phyloP scores from a whole-genome alignment of 2,113 vertebrate genomes.

The Forbesichthys papilliferus region DNA sequence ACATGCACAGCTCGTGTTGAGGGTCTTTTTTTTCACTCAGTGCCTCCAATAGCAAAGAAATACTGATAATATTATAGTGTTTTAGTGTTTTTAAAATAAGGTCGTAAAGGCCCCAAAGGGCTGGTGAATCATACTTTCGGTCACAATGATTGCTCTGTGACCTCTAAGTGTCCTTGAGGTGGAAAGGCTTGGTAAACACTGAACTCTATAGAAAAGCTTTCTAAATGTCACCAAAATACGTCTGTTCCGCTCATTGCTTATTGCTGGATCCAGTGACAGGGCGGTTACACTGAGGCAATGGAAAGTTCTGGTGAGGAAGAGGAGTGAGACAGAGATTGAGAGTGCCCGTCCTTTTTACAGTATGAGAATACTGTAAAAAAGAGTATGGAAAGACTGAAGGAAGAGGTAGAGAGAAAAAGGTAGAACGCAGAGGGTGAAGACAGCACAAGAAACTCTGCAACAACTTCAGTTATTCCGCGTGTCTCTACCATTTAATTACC shows the following conservation, averaged over 20 bases:
- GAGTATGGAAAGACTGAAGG: constrained; percentile 1
- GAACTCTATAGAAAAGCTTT: constrained; percentile 46
- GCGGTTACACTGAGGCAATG: constrained; percentile 61
- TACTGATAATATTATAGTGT: too few species aligned
- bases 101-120: not conserved
- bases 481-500: constrained; percentile 35
- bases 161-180: constrained; percentile 23
- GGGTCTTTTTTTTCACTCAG: too few species aligned
- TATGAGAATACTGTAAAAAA: too few species aligned
- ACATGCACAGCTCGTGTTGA: too few species aligned
- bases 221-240: constrained; percentile 64
- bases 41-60: too few species aligned
- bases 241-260: constrained; percentile 31
- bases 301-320: constrained; percentile 50
- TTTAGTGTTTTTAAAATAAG: too few species aligned
- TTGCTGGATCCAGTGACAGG: constrained; percentile 46
- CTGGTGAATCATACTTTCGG: constrained; percentile 12
- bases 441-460: constrained; percentile 8
- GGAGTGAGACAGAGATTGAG: constrained; percentile 30
- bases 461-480: constrained; percentile 2
- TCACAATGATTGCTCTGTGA: constrained; percentile 31
- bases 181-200: constrained; percentile 49
- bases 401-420: constrained; percentile 20
- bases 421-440: not conserved
- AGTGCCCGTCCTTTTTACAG: not conserved